Base-by-base conservation (phyloP, 2,888 invertebrate genomes). In the Mesorhabditis belari region DNA sequence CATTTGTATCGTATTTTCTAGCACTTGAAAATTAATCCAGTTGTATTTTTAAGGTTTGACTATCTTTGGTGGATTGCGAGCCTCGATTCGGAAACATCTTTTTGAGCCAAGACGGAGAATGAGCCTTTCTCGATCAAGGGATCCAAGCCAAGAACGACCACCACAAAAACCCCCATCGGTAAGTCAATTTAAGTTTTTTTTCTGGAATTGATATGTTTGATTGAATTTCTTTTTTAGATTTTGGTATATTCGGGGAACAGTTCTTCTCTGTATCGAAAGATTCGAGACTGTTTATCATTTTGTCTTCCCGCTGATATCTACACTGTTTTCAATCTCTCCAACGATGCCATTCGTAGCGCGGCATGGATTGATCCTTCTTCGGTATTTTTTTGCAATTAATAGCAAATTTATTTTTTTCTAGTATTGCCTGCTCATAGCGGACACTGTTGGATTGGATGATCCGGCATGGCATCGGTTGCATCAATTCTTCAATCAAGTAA, bases 361-460 rank as follows among this genome's bases (percentile, higher is more conserved):
- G 77, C 76, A 25, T 79, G 78, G 77, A 66, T 69, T 6, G 76
- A 76, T 29, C 67, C 71, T 57, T 63, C 71, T 23, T 69, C 69
- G 28, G 67, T 68, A 21, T 12, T n/a, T 27, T 17, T 3, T 24
- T 12, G 35, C 25, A 55, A 24, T n/a, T 56, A 56, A 17, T 52
- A 50, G 17, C 21, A n/a, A 58, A 56, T n/a, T 17, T 23, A 51
- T 23, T 35, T 12, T 27, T 62, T 26, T n/a, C 12, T 55, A 69
- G 69, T 66, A 72, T 4, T 80, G 80, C 54, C 60, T 80, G 5
- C 60, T 80, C 23, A 62, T 80, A n/a, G 76, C 77, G 0, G 73
- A 75, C 25, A 77, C 77, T 6, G 67, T 70, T 25, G 61, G 62
- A 12, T 58, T 80, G 53, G 74, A 78, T 55, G 77, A 77, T 52